Conservation (phyloP, 1,140 invertebrate species). For the Capitella teleta region DNA sequence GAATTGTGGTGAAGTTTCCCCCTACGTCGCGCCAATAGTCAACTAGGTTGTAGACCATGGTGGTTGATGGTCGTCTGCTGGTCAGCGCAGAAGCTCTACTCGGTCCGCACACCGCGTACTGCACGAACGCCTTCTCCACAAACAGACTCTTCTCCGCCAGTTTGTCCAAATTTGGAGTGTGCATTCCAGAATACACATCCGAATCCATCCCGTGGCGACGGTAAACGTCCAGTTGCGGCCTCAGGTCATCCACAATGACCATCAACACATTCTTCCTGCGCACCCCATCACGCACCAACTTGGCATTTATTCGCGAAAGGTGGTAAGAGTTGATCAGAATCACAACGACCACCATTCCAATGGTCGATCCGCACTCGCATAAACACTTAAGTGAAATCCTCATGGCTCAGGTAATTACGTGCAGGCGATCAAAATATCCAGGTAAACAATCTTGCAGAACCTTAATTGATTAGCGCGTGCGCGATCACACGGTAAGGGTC, state of each 20-base stretch:
- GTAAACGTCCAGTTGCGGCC: conserved; percentile 13
- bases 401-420: too few relatives aligned
- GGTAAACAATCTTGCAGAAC: too few relatives aligned
- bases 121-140: conserved; percentile 14
- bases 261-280: conserved; percentile 17
- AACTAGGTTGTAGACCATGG: conserved; percentile 11
- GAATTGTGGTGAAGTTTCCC: conserved; percentile 13
- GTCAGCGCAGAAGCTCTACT: conserved; percentile 15
- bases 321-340: too few relatives aligned
- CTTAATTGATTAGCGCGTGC: too few relatives aligned
- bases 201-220: conserved; percentile 8
- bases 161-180: conserved; percentile 14
- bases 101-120: conserved; percentile 28
- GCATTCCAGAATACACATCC: conserved; percentile 12
- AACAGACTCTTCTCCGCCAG: conserved; percentile 15
- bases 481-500: too few relatives aligned
- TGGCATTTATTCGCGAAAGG: too few relatives aligned
- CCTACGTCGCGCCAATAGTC: conserved; percentile 12
- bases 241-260: conserved; percentile 15
- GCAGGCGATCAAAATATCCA: too few relatives aligned
- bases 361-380: too few relatives aligned
- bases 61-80: conserved; percentile 12
- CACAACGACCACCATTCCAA: too few relatives aligned
- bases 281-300: too few relatives aligned
- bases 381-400: too few relatives aligned